Conservation (phyloP, 2,113 vertebrate species). For the Phocoena sinus region DNA sequence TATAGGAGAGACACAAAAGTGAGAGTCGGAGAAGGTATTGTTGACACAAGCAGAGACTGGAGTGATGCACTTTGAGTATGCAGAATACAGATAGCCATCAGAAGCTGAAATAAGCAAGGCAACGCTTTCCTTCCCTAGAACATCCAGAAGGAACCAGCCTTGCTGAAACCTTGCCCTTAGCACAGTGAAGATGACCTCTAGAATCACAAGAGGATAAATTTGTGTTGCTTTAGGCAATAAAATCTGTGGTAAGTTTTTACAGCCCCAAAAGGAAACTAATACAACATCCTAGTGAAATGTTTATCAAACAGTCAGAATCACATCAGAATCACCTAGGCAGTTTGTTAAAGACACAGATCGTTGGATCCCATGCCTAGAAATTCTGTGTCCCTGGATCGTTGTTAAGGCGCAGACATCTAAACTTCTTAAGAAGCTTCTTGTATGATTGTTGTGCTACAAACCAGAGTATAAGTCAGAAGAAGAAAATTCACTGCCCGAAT, state of each 20-base stretch:
- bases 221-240: neutral
- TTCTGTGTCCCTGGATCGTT: neutral
- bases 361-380: neutral
- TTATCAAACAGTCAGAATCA: neutral
- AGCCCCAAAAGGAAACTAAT: neutral
- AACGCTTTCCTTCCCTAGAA: neutral
- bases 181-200: neutral
- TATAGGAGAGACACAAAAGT: neutral
- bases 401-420: neutral
- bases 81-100: neutral
- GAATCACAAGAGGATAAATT: neutral
- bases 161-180: neutral
- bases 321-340: neutral
- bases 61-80: neutral
- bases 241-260: neutral
- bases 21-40: neutral
- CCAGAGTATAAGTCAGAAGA: neutral
- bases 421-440: neutral
- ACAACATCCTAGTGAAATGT: neutral
- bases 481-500: neutral
- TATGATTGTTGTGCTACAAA: neutral
- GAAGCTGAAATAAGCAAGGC: neutral
- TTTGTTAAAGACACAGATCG: neutral
- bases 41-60: neutral
- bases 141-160: neutral